phyloP scores from a whole-genome alignment of 2,797 vertebrate genomes.

The Arremon aurantiirostris region DNA sequence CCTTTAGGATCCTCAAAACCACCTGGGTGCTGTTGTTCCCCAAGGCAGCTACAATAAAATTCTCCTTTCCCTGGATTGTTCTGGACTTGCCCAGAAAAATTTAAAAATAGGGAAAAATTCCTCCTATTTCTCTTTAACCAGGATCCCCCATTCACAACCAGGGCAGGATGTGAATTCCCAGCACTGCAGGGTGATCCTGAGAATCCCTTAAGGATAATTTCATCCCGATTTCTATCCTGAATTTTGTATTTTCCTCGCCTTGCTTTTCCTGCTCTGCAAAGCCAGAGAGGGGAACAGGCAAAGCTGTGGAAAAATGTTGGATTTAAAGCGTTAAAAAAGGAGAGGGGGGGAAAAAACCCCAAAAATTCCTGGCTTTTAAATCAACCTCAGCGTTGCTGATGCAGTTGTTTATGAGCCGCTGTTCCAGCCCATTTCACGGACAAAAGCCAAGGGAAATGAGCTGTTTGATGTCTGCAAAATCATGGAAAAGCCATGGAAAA shows the following conservation, averaged over 20 bases:
- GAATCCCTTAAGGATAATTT: neutral
- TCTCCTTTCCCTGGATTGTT: neutral
- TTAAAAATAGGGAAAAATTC: neutral
- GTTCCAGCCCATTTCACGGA: conserved; percentile 58
- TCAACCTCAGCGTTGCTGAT: neutral
- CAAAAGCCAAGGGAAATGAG: conserved; percentile 40
- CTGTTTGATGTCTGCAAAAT: conserved; percentile 1
- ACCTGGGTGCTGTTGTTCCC: neutral
- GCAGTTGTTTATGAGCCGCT: conserved; percentile 35
- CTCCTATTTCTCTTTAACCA: neutral
- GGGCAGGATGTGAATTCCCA: neutral
- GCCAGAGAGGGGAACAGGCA: neutral
- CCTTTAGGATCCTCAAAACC: neutral
- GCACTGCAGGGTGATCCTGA: neutral
- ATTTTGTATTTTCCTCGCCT: neutral
- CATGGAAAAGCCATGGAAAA: neutral
- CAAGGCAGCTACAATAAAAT: neutral
- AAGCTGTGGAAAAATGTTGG: neutral
- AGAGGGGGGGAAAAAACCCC: neutral
- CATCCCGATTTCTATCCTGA: neutral
- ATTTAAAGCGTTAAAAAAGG: neutral
- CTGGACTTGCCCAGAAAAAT: neutral
- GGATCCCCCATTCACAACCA: no score
- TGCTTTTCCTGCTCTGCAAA: neutral
- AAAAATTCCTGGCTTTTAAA: neutral